Conservation (phyloP, 2,888 invertebrate genomes). For the Andricus curvator region DNA sequence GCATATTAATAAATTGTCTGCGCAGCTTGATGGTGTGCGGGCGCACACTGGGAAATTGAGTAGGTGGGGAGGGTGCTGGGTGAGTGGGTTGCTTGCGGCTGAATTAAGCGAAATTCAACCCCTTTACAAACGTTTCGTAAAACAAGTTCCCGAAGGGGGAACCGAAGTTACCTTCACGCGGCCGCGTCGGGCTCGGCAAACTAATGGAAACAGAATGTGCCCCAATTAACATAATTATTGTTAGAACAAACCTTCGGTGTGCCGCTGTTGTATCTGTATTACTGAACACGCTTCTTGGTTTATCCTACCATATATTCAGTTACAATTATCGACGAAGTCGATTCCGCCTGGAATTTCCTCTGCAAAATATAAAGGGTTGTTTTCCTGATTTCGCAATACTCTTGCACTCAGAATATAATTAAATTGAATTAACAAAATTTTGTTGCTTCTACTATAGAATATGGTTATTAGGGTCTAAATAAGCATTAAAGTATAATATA, state of each 20-base stretch:
- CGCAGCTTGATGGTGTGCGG: conserved; percentile 17
- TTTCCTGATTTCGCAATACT: not conserved
- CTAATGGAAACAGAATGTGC: conserved; percentile 56
- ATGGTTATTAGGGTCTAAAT: too few species aligned
- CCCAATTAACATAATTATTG: conserved; percentile 65
- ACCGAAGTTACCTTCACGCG: conserved; percentile 47
- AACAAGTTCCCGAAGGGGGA: conserved; percentile 51
- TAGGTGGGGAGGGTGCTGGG: not conserved
- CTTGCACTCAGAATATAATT: too few species aligned
- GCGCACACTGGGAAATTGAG: conserved; percentile 22
- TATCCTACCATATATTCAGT: conserved; percentile 14
- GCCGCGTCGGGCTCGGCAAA: conserved; percentile 40
- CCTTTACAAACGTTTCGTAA: conserved; percentile 50
- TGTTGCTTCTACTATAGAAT: too few species aligned
- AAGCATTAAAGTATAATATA: too few species aligned
- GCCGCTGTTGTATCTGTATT: conserved; percentile 29
- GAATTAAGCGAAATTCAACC: conserved; percentile 48
- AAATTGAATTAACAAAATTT: too few species aligned
- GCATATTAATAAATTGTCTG: conserved; percentile 54
- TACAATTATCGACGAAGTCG: conserved; percentile 13
- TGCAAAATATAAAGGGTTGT: not conserved
- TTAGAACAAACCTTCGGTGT: conserved; percentile 57
- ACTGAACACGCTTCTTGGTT: conserved; percentile 31
- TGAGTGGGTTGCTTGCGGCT: conserved; percentile 44
- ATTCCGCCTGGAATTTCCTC: not conserved